These are phyloP conservation scores for Avahi laniger DNA, from an alignment of 2,797 vertebrate genomes.

Conservation along the genomic window DNA sequence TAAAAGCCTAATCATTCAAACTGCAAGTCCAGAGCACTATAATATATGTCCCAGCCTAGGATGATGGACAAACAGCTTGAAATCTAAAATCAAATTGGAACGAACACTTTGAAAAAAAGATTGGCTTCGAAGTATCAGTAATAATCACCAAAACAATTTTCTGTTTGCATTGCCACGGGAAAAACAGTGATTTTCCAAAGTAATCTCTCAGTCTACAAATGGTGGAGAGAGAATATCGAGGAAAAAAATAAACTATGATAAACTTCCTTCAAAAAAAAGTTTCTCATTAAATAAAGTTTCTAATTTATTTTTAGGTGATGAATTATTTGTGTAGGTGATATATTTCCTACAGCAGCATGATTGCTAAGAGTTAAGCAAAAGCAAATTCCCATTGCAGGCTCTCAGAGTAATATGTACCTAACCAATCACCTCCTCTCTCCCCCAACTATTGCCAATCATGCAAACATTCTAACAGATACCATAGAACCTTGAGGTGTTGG, in stretches of 20 bases:
- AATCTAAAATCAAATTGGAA: constrained; percentile 27
- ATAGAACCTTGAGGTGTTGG: neutral
- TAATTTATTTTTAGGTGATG: neutral
- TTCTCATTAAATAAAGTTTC: neutral
- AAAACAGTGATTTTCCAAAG: neutral
- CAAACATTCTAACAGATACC: neutral
- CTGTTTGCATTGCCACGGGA: neutral
- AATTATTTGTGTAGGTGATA: neutral
- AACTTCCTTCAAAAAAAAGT: neutral
- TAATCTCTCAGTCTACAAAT: neutral
- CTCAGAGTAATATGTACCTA: neutral
- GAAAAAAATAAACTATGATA: neutral
- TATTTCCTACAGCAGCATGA: neutral
- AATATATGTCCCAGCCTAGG: neutral
- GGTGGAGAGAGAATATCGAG: neutral
- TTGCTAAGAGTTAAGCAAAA: neutral
- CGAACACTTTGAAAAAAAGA: constrained; percentile 2
- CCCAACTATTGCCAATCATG: neutral
- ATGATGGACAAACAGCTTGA: neutral
- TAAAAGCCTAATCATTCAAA: neutral
- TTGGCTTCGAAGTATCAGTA: constrained; percentile 6
- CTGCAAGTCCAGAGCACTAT: neutral
- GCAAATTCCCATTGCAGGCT: neutral
- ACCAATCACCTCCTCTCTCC: neutral
- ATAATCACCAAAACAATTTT: neutral